Evolutionary conservation across 2,113 vertebrate species (phyloP).

Genomic region (Anser brachyrhynchus): DNA sequence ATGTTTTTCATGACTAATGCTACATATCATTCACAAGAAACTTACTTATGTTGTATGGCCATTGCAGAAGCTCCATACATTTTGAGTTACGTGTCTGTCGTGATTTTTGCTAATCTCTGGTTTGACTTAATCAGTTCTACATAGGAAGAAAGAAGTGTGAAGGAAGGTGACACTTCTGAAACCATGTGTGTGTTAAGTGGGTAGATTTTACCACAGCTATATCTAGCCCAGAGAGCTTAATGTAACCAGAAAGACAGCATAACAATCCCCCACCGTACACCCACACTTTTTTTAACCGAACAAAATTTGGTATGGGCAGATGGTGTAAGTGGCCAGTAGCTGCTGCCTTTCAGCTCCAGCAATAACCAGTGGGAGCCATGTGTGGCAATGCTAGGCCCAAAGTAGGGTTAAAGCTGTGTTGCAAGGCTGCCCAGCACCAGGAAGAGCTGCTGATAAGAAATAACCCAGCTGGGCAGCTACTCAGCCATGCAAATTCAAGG

Average conservation of each 20-base stretch:
- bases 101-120: not conserved
- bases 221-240: not conserved
- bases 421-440: not conserved
- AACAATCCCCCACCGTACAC: not conserved
- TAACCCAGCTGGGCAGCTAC: not conserved
- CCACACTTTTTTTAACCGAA: not conserved
- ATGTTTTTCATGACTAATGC: not conserved
- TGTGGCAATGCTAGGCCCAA: not conserved
- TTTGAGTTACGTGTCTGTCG: not conserved
- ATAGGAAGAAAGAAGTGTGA: not conserved
- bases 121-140: not conserved
- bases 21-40: not conserved
- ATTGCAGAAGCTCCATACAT: not conserved
- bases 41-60: not conserved
- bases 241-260: not conserved
- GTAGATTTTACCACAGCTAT: not conserved
- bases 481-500: accelerated
- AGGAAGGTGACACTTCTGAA: not conserved
- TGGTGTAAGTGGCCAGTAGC: not conserved
- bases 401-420: not conserved
- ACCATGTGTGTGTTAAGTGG: not conserved
- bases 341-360: not conserved
- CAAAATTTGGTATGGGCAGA: not conserved
- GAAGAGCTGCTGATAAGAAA: not conserved
- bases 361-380: not conserved